Conservation (phyloP, 2,797 vertebrate genomes). For the Enteromius viviparus region DNA sequence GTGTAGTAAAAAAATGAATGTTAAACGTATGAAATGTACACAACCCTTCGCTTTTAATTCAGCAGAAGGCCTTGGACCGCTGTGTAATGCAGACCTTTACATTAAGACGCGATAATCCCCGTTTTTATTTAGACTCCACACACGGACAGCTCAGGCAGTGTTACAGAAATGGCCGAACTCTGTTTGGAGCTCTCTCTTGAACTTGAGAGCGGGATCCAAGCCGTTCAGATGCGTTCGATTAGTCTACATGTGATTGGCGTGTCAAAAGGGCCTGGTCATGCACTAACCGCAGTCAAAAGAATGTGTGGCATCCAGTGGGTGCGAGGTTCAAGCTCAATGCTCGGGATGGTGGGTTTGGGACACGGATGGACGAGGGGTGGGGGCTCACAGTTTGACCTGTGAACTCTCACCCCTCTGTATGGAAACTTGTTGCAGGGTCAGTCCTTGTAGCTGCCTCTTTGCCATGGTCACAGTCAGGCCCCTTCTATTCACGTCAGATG, state of each 20-base stretch:
- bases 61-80: not conserved
- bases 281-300: not conserved
- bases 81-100: conserved; percentile 30
- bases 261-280: not conserved
- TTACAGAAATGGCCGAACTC: not conserved
- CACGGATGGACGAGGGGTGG: conserved; percentile 84
- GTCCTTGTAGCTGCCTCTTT: conserved; percentile 94
- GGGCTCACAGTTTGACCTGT: conserved; percentile 92
- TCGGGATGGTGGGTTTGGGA: conserved; percentile 65
- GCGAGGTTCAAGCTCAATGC: conserved; percentile 18
- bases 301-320: conserved; percentile 27
- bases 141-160: not conserved
- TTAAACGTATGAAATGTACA: not conserved
- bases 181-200: conserved; percentile 2
- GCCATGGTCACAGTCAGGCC: conserved; percentile 91
- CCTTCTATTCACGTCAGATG: conserved; percentile 87
- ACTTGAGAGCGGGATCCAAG: not conserved
- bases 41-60: not conserved
- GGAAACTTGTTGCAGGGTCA: conserved; percentile 96
- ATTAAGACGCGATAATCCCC: conserved; percentile 18
- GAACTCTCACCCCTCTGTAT: conserved; percentile 96
- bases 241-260: not conserved
- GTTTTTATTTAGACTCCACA: conserved; percentile 18
- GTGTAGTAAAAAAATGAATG: not conserved
- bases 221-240: not conserved